Base-by-base conservation (phyloP, 1,140 invertebrate genomes). In the Cardiocondyla obscurior region DNA sequence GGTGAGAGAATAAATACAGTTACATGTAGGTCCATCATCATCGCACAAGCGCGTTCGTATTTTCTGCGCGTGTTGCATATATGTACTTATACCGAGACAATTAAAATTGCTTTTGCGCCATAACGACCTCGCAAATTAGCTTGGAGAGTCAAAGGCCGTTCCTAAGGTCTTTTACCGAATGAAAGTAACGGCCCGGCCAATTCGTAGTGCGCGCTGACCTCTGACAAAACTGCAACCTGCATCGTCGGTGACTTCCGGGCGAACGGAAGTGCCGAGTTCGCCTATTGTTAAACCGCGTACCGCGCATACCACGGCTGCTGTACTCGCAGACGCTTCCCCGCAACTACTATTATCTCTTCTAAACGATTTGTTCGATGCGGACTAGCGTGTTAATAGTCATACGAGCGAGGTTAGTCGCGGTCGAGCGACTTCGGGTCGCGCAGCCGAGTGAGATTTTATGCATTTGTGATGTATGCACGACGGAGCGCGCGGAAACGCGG, bases 331-430 rank as follows among this genome's bases (percentile, higher is more conserved):
- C 53, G 12, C 55, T n/a, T 77, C 69, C 53, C 81, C 12, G 33
- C 44, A 58, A 79, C 55, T 76, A 60, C 81, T 76, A 82, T 82
- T 82, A 82, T 82, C 81, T 82, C 81, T 82, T 82, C 81, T 82
- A 76, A 82, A 79, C 81, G 72, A 82, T 82, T 82, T 82, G 81
- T 82, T 82, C 73, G 64, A 85, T 67, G 62, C 74, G 36, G 22
- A 79, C 74, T 79, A 42, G n/a, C 62, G 74, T 49, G 33, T 33
- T 79, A 49, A 79, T 79, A 79, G 62, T 79, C 62, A 51, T 69
- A 79, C 62, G 19, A 49, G 73, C 42, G 25, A 39, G 60, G 25
- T 79, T 79, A 79, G 46, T 69, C 46, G 74, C 74, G 62, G 74
- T 79, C 74, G 62, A 79, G 62, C 62, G 49, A 79, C 74, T 79